These are phyloP conservation scores for Agrochola litura DNA, from an alignment of 2,888 invertebrate species.

Conservation along the genomic window DNA sequence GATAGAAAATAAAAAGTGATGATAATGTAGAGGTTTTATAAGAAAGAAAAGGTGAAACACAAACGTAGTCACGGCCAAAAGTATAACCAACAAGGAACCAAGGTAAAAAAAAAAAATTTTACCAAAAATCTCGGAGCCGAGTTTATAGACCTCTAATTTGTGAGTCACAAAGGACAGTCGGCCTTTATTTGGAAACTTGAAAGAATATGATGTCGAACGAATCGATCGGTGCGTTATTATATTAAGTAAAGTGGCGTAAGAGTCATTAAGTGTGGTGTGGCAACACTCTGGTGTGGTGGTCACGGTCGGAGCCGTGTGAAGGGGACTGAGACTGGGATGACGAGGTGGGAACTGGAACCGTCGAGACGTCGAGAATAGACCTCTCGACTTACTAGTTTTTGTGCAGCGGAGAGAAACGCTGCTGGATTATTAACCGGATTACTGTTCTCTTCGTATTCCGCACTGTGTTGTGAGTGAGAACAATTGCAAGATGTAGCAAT, in stretches of 20 bases:
- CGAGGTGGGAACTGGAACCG: slow-evolving; percentile 47
- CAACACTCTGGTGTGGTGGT: slow-evolving; percentile 44
- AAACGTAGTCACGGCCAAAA: background rate
- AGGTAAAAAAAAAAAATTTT: slow-evolving; percentile 39
- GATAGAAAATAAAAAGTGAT: background rate
- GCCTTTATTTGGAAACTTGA: slow-evolving; percentile 58
- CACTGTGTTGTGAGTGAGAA: background rate
- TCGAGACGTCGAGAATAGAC: slow-evolving; percentile 50
- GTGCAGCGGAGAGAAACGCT: slow-evolving; percentile 48
- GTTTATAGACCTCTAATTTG: slow-evolving; percentile 39
- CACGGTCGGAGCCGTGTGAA: slow-evolving; percentile 58
- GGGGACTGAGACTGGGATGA: slow-evolving; percentile 45
- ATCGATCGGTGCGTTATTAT: slow-evolving; percentile 48
- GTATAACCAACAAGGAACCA: slow-evolving; percentile 2
- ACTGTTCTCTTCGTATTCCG: slow-evolving; percentile 7
- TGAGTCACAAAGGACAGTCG: slow-evolving; percentile 47
- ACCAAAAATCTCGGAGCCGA: slow-evolving; percentile 22
- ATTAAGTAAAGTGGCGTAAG: slow-evolving; percentile 51
- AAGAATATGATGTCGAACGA: slow-evolving; percentile 39
- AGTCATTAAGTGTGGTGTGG: slow-evolving; percentile 50
- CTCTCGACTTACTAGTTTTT: slow-evolving; percentile 53
- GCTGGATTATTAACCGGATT: slow-evolving; percentile 27
- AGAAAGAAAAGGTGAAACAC: background rate
- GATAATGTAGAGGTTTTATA: background rate
- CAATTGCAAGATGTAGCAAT: background rate